These are phyloP conservation scores for Trachelus troglodyta DNA, from an alignment of 2,888 invertebrate genomes.

Conservation along the genomic window DNA sequence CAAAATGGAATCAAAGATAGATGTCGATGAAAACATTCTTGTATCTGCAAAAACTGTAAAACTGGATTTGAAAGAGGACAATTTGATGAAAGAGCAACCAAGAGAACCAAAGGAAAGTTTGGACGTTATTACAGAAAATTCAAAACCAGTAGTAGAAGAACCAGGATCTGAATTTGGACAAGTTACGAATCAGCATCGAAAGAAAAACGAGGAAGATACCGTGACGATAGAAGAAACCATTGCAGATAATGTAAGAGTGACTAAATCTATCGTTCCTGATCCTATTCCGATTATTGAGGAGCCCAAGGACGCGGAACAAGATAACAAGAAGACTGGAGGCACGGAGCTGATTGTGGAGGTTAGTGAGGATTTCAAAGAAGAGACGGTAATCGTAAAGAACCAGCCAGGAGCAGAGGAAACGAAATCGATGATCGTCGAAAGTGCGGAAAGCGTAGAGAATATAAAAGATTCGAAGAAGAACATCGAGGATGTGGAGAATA, in stretches of 20 bases:
- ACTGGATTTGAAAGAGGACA: not conserved
- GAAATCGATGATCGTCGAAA: constrained; percentile 5
- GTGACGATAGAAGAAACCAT: constrained; percentile 52
- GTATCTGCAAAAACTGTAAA: not conserved
- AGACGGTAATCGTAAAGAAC: constrained; percentile 34
- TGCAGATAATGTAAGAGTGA: constrained; percentile 41
- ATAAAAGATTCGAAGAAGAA: not conserved
- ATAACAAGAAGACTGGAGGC: constrained; percentile 29
- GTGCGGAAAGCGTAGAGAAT: constrained; percentile 5
- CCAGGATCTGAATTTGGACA: constrained; percentile 19
- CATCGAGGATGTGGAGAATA: not conserved
- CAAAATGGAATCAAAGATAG: too few relatives aligned
- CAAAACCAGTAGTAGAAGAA: constrained; percentile 32
- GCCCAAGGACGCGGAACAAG: constrained; percentile 41
- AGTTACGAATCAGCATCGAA: not conserved
- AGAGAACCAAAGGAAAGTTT: constrained; percentile 12
- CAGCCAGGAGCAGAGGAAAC: constrained; percentile 18
- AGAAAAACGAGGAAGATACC: constrained; percentile 15
- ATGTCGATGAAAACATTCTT: too few relatives aligned
- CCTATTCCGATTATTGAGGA: constrained; percentile 57
- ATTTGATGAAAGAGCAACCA: not conserved
- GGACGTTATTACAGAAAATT: constrained; percentile 25
- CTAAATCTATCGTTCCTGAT: constrained; percentile 50
- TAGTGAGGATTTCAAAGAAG: constrained; percentile 24
- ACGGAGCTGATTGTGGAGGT: constrained; percentile 38